Conservation (phyloP, 2,113 vertebrate genomes). For the Rhea pennata region DNA sequence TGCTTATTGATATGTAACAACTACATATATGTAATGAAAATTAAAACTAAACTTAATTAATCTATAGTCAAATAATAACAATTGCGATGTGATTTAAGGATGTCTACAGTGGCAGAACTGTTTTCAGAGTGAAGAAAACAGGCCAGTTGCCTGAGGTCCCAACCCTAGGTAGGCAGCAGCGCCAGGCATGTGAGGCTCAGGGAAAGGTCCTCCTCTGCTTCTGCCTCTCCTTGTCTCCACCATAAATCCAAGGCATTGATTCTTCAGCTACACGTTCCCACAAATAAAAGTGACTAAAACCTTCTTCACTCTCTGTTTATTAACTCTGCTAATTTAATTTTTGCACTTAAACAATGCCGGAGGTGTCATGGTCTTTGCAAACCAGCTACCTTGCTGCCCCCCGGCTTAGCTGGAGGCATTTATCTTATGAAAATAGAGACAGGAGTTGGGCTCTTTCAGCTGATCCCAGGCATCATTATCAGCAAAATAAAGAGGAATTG, state of each 20-base stretch:
- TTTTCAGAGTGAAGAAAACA: not conserved
- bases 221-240: not conserved
- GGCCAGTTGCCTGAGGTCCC: not conserved
- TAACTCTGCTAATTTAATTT: not conserved
- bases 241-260: not conserved
- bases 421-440: not conserved
- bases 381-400: not conserved
- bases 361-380: not conserved
- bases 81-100: not conserved
- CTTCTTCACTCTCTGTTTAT: not conserved
- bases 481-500: not conserved
- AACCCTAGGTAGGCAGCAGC: not conserved
- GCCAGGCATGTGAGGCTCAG: not conserved
- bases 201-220: not conserved
- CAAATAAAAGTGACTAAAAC: not conserved
- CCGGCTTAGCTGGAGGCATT: not conserved
- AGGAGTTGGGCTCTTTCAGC: not conserved
- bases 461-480: not conserved
- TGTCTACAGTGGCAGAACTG: not conserved
- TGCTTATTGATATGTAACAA: not conserved
- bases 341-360: not conserved
- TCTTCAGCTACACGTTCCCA: not conserved
- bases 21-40: not conserved
- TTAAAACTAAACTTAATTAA: not conserved
- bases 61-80: not conserved